These are phyloP conservation scores for Helicoverpa armigera DNA, from an alignment of 1,140 invertebrate genomes.

Conservation along the genomic window DNA sequence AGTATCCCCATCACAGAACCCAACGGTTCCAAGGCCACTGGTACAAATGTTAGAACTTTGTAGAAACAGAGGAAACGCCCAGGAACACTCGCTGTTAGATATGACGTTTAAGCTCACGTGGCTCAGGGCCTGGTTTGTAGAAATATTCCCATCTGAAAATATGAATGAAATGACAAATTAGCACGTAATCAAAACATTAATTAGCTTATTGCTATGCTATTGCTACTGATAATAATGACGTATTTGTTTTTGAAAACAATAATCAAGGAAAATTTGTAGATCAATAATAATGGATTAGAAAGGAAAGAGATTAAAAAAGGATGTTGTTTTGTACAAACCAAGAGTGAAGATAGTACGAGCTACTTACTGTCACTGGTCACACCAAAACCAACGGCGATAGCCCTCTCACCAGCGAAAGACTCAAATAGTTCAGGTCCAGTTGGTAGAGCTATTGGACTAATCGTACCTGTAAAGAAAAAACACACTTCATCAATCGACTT, in stretches of 20 bases:
- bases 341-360: too few relatives aligned
- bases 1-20: conserved; percentile 80
- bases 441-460: conserved; percentile 58
- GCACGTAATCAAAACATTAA: not conserved
- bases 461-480: conserved; percentile 53
- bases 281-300: too few relatives aligned
- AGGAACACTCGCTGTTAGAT: conserved; percentile 51
- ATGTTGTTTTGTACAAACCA: too few relatives aligned
- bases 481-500: too few relatives aligned
- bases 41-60: conserved; percentile 64
- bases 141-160: conserved; percentile 54
- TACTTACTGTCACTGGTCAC: conserved; percentile 58
- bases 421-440: conserved; percentile 50
- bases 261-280: too few relatives aligned
- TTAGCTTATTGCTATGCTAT: too few relatives aligned
- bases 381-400: conserved; percentile 60
- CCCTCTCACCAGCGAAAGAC: conserved; percentile 52
- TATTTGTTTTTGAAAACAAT: too few relatives aligned
- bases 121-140: conserved; percentile 51
- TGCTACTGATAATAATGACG: too few relatives aligned
- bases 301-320: too few relatives aligned
- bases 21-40: conserved; percentile 53
- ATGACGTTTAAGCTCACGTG: conserved; percentile 60
- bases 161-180: not conserved
- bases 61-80: conserved; percentile 52